These are phyloP conservation scores for Lasioglossum figueresi DNA, from an alignment of 2,888 invertebrate species.

Conservation along the genomic window DNA sequence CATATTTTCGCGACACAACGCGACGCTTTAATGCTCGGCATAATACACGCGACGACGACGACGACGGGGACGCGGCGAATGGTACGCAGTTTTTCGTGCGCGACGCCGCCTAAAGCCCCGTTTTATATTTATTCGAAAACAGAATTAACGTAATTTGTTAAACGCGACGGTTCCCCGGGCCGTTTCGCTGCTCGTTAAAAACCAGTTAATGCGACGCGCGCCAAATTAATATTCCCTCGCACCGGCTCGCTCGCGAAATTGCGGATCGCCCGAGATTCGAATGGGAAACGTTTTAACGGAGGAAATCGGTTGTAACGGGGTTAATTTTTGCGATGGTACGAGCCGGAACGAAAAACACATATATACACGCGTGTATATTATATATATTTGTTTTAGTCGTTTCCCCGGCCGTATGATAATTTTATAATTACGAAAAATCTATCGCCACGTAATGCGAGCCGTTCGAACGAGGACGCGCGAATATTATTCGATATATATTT, in stretches of 20 bases:
- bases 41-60: not conserved
- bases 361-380: not conserved
- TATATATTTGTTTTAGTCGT: not conserved
- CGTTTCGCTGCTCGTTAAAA: constrained; percentile 46
- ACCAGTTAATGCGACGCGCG: constrained; percentile 51
- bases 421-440: constrained; percentile 5
- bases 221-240: constrained; percentile 9
- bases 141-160: constrained; percentile 55
- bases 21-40: not conserved
- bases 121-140: constrained; percentile 32
- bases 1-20: not conserved
- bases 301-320: constrained; percentile 13
- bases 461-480: not conserved
- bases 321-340: not conserved
- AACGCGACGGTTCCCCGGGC: constrained; percentile 41
- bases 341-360: not conserved
- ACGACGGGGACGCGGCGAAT: not conserved
- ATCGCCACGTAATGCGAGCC: not conserved
- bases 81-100: not conserved
- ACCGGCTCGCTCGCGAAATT: not conserved
- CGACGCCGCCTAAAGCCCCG: not conserved
- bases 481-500: not conserved
- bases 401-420: not conserved
- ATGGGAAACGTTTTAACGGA: constrained; percentile 21
- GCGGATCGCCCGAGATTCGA: constrained; percentile 20